Evolutionary conservation across 2,797 vertebrate genomes (phyloP).

Genomic region (Buphagus erythrorhynchus): DNA sequence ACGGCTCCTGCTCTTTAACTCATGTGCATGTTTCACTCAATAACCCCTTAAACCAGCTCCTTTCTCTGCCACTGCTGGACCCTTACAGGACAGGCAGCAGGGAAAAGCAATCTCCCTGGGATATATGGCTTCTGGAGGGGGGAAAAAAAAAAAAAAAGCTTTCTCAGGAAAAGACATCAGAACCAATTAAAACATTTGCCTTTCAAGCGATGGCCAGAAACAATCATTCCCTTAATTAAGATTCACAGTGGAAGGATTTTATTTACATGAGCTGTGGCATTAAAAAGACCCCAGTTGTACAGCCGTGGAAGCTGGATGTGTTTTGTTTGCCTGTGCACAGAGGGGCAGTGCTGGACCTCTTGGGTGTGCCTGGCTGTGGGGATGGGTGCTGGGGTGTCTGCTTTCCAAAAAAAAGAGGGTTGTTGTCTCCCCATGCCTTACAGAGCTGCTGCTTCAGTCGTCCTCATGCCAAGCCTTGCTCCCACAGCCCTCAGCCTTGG

Average conservation of each 20-base stretch:
- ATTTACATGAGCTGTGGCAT: constrained; percentile 40
- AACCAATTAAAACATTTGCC: constrained; percentile 53
- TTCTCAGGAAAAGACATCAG: neutral
- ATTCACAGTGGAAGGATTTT: constrained; percentile 43
- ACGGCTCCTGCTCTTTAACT: constrained; percentile 13
- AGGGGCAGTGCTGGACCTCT: rapidly evolving
- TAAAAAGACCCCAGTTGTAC: neutral
- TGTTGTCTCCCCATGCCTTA: rapidly evolving
- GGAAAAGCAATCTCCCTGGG: neutral
- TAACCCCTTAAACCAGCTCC: neutral
- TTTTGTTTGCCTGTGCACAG: neutral
- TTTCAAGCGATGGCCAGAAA: constrained; percentile 32
- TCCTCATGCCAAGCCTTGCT: neutral
- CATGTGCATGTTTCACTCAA: neutral
- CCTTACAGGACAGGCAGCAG: neutral
- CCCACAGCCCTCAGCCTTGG: rapidly evolving
- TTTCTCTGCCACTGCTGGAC: neutral
- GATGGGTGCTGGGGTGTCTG: neutral
- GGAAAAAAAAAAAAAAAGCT: neutral
- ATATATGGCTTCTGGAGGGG: neutral
- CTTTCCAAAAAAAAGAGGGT: rapidly evolving
- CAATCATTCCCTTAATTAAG: constrained; percentile 52
- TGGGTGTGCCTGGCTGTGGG: rapidly evolving
- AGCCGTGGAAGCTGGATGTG: rapidly evolving
- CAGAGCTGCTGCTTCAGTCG: neutral